Percentiles rank a stretch among this genome's conserved stretches.
These are phyloP conservation scores for Eurytoma adleriae DNA, from an alignment of 2,888 invertebrate genomes.

Conservation along the genomic window DNA sequence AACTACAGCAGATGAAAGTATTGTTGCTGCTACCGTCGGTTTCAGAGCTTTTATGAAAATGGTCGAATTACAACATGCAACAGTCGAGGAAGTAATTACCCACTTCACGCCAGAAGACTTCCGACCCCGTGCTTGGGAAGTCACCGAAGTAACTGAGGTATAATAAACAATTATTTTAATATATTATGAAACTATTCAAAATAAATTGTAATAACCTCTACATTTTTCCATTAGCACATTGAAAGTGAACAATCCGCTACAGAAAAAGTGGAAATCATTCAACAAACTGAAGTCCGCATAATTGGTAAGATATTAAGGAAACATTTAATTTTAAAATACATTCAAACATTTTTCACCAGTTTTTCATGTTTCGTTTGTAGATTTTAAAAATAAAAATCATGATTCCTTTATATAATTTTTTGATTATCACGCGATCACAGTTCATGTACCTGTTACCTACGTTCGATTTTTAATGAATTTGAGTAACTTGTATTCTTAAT, in stretches of 20 bases:
- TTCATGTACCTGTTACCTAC: no score
- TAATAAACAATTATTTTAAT: neutral
- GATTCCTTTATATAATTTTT: no score
- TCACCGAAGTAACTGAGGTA: constrained; percentile 83
- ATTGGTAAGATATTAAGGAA: constrained; percentile 75
- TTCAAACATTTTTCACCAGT: no score
- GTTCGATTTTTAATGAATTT: no score
- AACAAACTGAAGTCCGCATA: constrained; percentile 76
- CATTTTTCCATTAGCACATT: constrained; percentile 64
- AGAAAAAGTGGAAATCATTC: constrained; percentile 75
- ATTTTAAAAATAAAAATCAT: no score
- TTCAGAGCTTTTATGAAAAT: constrained; percentile 91
- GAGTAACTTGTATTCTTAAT: no score
- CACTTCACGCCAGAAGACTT: constrained; percentile 91
- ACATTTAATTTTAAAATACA: neutral
- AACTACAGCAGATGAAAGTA: constrained; percentile 85
- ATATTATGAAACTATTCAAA: neutral
- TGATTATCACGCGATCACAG: no score
- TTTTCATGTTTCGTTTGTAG: no score
- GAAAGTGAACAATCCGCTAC: constrained; percentile 73
- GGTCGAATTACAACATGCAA: constrained; percentile 87
- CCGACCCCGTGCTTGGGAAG: constrained; percentile 88
- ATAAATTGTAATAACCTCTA: neutral
- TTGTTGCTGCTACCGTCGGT: constrained; percentile 88
- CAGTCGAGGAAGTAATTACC: constrained; percentile 90